Evolutionary conservation across 2,888 invertebrate genomes (phyloP), one percentile per base, ranked within the genome.

Genomic region (Nymphalis urticae): DNA sequence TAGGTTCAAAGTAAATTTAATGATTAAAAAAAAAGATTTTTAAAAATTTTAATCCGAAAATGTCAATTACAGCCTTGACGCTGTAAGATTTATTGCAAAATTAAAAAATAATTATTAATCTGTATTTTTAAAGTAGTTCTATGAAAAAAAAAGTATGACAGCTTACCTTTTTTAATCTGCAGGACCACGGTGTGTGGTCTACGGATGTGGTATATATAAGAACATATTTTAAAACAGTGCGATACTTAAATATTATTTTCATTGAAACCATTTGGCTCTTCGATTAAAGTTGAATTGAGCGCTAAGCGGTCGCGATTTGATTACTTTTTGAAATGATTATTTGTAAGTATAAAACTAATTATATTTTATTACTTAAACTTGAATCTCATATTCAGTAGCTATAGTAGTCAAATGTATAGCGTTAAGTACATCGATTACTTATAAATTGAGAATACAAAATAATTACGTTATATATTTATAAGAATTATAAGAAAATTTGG

Each of bases 181-280:
- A 19, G 42, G 21, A 58, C 13, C 36, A n/a, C 32, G 7, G 19
- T 42, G 68, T 68, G 68, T 63, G 68, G 68, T 56, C 68, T 59
- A 68, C 54, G 54, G 9, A 24, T 56, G 32, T 21, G 42, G 42
- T 42, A 42, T 68, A 2, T 21, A 59, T 64, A 67, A 66, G 71
- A 58, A 59, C 50, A 59, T 68, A 60, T 59, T 67, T 62, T 63
- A 56, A 51, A 62, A 70, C 63, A 51, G 27, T 2, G 54, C 9
- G 56, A 65, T 66, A 69, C 66, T 69, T 69, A 69, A 69, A 65
- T 65, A 61, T 66, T 47, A 48, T 51, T 69, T 62, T 65, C 64
- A 62, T 69, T 66, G 65, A 27, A 48, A 21, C 47, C 60, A 60
- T 60, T 61, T 61, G 48, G 48, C 24, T 48, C 5, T 13, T 36